Base-by-base conservation (phyloP, 1,140 invertebrate genomes). In the Hydropsyche tenuis region DNA sequence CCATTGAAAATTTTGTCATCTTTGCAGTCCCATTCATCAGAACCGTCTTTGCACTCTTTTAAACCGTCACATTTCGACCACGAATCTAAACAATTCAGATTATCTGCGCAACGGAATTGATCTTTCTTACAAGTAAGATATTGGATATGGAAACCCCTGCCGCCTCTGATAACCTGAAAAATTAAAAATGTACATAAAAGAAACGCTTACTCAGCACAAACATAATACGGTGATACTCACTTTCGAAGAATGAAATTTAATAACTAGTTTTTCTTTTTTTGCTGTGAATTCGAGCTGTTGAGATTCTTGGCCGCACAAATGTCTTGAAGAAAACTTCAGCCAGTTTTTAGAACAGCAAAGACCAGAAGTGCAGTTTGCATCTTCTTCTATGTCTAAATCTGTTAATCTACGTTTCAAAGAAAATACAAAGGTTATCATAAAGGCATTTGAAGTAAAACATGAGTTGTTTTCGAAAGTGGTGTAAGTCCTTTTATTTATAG, bases 211-310 rank as follows among this genome's bases (percentile, higher is more conserved):
- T 27, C 30, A 63, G 37, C 43, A 48, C 1, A 43, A 66, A 25
- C 14, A 9, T 46, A 37, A 69, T 11, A 60, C 56, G 3, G 43
- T 23, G n/a, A 56, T 63, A 27, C 9, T 62, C 45, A 77, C 75
- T 64, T 74, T 72, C 1, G 75, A 77, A 18, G 69, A 46, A 20
- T 74, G 75, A 69, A 77, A 77, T 51, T 74, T 77, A 16, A 77
- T 46, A 6, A 72, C 48, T n/a, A 51, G 18, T 16, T 46, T 42
- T 63, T 69, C 45, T 18, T 65, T 72, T 23, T 22, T 37, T 18
- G 63, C 23, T 20, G 42, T 45, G 20, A 56, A 64, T 23, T 63
- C 37, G n/a, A 64, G 63, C 7, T 51, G 20, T 20, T 62, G 66
- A n/a, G 64, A 64, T 53, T 74, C 69, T 25, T 69, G 62, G 14